Evolutionary conservation across 1,140 invertebrate genomes (phyloP), one percentile per base, ranked within the genome.

Genomic region (Sitophilus oryzae): DNA sequence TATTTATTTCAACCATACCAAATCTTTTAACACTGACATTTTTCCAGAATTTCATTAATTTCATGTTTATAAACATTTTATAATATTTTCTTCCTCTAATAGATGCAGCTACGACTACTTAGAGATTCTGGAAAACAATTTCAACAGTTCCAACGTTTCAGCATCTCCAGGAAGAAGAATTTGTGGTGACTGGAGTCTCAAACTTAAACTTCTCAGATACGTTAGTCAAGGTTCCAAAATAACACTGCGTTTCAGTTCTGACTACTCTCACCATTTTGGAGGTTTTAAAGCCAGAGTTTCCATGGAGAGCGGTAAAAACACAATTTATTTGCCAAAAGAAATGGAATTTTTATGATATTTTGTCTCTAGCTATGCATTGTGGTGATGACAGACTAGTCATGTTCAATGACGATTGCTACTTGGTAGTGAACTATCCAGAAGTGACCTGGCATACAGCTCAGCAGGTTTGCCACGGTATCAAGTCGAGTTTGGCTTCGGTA

Each of bases 101-200:
- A 86, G 84, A 56, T 87, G 85, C 74, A 79, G 78, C 54, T 87
- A 86, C 69, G 85, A 87, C 68, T 85, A 78, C 64, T 59, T 88
- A 57, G 82, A 84, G 67, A 78, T 85, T 40, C 71, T 74, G 8
- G 80, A 83, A 58, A 53, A 52, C 51, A n/a, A n/a, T n/a, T n/a
- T n/a, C n/a, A 57, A 5, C 56, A 62, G 52, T 48, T 53, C 60
- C 2, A 23, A 56, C 3, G 46, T 37, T 3, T 43, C 52, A 9
- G 56, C 52, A 18, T 51, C 41, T 11, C 48, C 58, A 23, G 54
- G 60, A 36, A 67, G 76, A 22, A 71, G 81, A 5, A 70, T 82
- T 3, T 90, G 87, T 68, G 86, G 86, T 1, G 83, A 89, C 66
- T 87, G 84, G 82, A 84, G 79, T 58, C 75, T 78, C 8, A 81